Base-by-base conservation (phyloP, 1,140 invertebrate genomes). In the Tetragnatha versicolor region DNA sequence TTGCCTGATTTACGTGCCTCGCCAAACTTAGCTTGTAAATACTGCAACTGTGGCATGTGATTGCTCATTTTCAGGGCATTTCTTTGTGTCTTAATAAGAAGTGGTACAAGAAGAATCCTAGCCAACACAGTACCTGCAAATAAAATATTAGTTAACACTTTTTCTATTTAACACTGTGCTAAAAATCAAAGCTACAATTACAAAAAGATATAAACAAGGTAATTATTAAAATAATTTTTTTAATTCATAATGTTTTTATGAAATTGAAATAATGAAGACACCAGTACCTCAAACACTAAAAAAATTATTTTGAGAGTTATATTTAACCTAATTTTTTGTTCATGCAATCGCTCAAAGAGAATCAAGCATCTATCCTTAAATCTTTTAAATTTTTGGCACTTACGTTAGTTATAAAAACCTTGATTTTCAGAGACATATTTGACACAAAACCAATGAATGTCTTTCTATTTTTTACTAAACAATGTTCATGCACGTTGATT, bases 1-100 rank as follows among this genome's bases (percentile, higher is more conserved):
- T 98, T 93, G 25, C 94, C 94, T 58, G 86, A 87, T 81, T 91
- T 89, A 81, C 94, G 87, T 0, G 96, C 94, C 82, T 95, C 90
- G 9, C 91, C 91, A 89, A 97, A 91, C 87, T 93, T 93, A 35
- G 89, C 60, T 84, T 97, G 94, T 0, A 97, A 82, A 31, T 88
- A 84, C 84, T 93, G 91, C 83, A 97, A 88, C 85, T 92, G 87
- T 25, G 95, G 94, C 86, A 96, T 86, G 83, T 93, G 87, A 82
- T 95, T 95, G 80, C 90, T 89, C 90, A 97, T 91, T 81, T 89
- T 88, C 7, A 91, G 91, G 3, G 90, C 87, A 87, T 94, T 93
- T 81, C 89, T 90, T 86, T 96, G 94, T 4, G 91, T 85, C 65
- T 90, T 85, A 60, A 98, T 89, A 0, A 96, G 91, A 27, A 98